Conservation (phyloP, 2,113 vertebrate species). For the Oryzias curvinotus region DNA sequence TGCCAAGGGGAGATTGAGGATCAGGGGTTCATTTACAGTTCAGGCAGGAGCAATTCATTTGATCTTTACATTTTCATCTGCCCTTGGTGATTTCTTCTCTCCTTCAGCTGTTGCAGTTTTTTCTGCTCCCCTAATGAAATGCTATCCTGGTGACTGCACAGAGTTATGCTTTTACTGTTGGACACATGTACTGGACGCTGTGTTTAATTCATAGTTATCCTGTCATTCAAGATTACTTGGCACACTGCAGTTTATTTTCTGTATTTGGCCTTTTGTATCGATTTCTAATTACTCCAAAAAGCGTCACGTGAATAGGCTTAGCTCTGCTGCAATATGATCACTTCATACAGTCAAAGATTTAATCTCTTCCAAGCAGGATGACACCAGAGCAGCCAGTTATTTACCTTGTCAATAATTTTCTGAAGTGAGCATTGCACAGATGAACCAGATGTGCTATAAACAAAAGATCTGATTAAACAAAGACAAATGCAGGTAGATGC, state of each 20-base stretch:
- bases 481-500: neutral
- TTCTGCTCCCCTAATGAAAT: slow-evolving; percentile 27
- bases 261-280: neutral
- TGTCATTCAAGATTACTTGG: neutral
- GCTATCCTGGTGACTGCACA: slow-evolving; percentile 18
- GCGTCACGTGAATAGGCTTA: slow-evolving; percentile 13
- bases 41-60: slow-evolving; percentile 64
- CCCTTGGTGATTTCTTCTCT: slow-evolving; percentile 21
- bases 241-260: too few species aligned
- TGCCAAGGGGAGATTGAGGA: slow-evolving; percentile 73
- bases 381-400: neutral
- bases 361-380: neutral
- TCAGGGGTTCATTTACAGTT: slow-evolving; percentile 80
- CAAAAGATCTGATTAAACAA: neutral
- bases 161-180: slow-evolving; percentile 10
- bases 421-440: neutral
- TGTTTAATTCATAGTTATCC: slow-evolving; percentile 2
- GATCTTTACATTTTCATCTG: slow-evolving; percentile 65
- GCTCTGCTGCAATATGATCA: slow-evolving; percentile 1
- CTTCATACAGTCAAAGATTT: slow-evolving; percentile 10
- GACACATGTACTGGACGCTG: neutral
- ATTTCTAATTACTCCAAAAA: neutral
- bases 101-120: neutral
- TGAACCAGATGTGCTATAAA: neutral
- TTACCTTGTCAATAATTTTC: slow-evolving; percentile 8